Evolutionary conservation across 2,113 vertebrate species (phyloP).

Genomic region (Paedocypris sp.): DNA sequence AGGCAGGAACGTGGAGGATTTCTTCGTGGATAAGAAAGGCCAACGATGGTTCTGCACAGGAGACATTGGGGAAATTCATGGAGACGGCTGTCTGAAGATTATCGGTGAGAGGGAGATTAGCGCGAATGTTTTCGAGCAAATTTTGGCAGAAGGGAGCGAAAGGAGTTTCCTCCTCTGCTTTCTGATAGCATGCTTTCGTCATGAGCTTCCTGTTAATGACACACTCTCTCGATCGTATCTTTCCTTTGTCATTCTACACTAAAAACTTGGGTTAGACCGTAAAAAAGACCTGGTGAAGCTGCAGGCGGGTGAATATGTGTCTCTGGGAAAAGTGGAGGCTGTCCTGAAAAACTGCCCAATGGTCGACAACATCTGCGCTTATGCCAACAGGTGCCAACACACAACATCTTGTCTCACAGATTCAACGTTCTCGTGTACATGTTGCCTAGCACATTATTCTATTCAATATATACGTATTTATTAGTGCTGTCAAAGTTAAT

Average conservation of each 20-base stretch:
- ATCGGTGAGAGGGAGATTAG: conserved; percentile 63
- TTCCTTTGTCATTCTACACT: too few species aligned
- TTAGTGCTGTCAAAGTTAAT: too few species aligned
- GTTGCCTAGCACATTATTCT: too few species aligned
- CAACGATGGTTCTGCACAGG: conserved; percentile 93
- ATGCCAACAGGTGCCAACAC: conserved; percentile 77
- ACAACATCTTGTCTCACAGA: not conserved
- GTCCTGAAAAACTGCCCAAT: conserved; percentile 82
- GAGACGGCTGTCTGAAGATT: conserved; percentile 88
- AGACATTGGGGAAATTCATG: conserved; percentile 85
- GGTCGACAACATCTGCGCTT: conserved; percentile 91
- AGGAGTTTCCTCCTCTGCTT: not conserved
- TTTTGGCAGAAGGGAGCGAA: not conserved
- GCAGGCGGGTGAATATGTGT: conserved; percentile 91
- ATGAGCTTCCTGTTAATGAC: not conserved
- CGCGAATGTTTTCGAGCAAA: not conserved
- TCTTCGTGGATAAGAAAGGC: conserved; percentile 74
- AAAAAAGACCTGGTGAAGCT: conserved; percentile 97
- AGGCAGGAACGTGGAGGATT: conserved; percentile 69
- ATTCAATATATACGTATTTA: too few species aligned
- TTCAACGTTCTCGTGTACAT: not conserved
- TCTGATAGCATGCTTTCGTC: not conserved
- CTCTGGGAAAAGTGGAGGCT: conserved; percentile 91
- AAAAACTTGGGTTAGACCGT: conserved; percentile 75
- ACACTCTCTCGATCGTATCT: not conserved